A percentile compares a stretch with the other conserved stretches of the same genome.
Conservation (phyloP, 1,140 invertebrate genomes). For the Patella vulgata region DNA sequence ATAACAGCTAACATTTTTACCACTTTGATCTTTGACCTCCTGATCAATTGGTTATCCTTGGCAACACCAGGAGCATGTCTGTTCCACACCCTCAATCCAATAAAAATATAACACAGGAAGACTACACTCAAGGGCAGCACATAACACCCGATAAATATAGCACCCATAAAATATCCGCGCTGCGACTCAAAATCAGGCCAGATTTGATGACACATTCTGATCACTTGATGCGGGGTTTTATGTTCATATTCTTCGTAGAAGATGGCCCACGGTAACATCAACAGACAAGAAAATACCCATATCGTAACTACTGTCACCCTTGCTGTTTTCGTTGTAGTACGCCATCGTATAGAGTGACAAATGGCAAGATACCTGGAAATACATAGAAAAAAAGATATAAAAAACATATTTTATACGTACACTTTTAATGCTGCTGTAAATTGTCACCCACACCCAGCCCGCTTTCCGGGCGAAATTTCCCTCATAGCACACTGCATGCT, state of each 20-base stretch:
- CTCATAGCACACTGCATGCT: too few species aligned
- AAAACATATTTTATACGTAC: too few species aligned
- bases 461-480: too few species aligned
- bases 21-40: constrained; percentile 71
- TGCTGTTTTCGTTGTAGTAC: constrained; percentile 87
- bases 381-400: constrained; percentile 14
- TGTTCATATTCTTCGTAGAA: constrained; percentile 77
- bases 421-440: too few species aligned
- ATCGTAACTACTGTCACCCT: constrained; percentile 88
- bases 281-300: constrained; percentile 85
- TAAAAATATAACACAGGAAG: constrained; percentile 90
- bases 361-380: constrained; percentile 88
- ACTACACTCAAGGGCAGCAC: constrained; percentile 91
- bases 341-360: constrained; percentile 91
- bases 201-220: constrained; percentile 38
- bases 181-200: constrained; percentile 72
- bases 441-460: too few species aligned
- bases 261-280: constrained; percentile 88
- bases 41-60: constrained; percentile 52
- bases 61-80: constrained; percentile 80
- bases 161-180: constrained; percentile 87
- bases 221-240: constrained; percentile 3
- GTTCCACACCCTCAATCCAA: constrained; percentile 91
- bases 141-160: constrained; percentile 90
- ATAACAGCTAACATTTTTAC: constrained; percentile 97